Evolutionary conservation across 2,113 vertebrate species (phyloP), one percentile per base, ranked within the genome.

Genomic region (Tichodroma muraria): DNA sequence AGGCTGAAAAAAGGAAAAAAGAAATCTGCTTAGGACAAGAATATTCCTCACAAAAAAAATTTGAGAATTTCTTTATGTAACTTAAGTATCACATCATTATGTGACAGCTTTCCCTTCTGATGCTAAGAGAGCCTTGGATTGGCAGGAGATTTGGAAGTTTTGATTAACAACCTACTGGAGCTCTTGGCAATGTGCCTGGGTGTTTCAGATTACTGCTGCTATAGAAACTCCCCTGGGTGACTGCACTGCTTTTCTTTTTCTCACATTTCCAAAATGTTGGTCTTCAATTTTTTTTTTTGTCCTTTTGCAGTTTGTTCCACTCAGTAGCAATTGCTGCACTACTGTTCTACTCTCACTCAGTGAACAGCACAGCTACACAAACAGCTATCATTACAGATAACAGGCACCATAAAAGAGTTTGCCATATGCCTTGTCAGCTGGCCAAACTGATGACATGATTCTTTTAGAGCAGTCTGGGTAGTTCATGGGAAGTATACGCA

Each of bases 101-200:
- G 65, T 85, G 84, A 84, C 65, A 81, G 79, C 68, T 93, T 93
- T 90, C 44, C 38, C 44, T 85, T 73, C 79, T 72, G 77, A 97
- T 61, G 59, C 72, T 83, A 71, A 89, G 40, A 89, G 52, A n/a
- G 85, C n/a, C 52, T 88, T 63, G 64, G 92, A 95, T 70, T 96
- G 92, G 84, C 95, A 97, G 94, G 80, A 90, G 95, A 80, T 59
- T 87, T 71, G 50, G 75, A 96, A 93, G 57, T 86, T 95, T 96
- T 96, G 88, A 89, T 96, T 89, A 93, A 87, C 81, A 89, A 30
- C 73, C 71, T 25, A 84, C 90, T 92, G 82, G 80, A 95, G 88
- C 79, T 93, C 82, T 84, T 96, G 96, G 92, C 94, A 93, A 85
- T 2, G 6, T 42, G 92, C 66, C 87, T 93, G 94, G 64, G 53